phyloP scores from a whole-genome alignment of 2,113 vertebrate genomes.

The Nerophis ophidion region DNA sequence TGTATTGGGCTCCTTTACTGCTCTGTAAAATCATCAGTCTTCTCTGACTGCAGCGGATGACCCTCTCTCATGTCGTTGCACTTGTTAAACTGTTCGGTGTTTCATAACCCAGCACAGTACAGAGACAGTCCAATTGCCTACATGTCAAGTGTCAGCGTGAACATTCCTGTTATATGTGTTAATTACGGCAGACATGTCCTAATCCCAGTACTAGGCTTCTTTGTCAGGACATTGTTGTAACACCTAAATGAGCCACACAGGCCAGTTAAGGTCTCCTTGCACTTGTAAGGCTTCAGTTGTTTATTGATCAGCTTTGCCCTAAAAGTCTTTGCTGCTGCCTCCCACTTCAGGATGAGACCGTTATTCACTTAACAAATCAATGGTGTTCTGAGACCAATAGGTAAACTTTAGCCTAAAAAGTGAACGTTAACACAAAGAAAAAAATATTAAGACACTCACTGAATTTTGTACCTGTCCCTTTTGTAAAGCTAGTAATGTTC shows the following conservation, averaged over 20 bases:
- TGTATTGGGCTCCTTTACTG: neutral
- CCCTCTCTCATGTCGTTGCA: neutral
- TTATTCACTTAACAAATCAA: conserved; percentile 55
- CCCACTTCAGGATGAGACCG: conserved; percentile 37
- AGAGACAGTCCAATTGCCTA: neutral
- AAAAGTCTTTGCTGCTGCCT: conserved; percentile 33
- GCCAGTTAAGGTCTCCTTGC: conserved; percentile 29
- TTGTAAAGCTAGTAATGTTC: neutral
- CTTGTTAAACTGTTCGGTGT: neutral
- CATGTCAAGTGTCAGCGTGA: conserved; percentile 14
- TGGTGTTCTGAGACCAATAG: conserved; percentile 16
- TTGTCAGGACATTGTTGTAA: conserved; percentile 22
- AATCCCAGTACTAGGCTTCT: conserved; percentile 34
- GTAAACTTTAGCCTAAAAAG: conserved; percentile 9
- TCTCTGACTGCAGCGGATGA: neutral
- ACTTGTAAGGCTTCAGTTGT: conserved; percentile 46
- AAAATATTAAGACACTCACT: neutral
- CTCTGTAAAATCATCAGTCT: neutral
- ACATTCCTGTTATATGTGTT: conserved; percentile 22
- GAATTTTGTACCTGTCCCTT: conserved; percentile 1
- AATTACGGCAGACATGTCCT: conserved; percentile 24
- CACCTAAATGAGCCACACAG: conserved; percentile 38
- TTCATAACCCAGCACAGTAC: neutral
- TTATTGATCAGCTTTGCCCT: conserved; percentile 54
- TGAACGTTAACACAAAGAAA: neutral